Base-by-base conservation (phyloP, 2,113 vertebrate species). In the Sorex fumeus region DNA sequence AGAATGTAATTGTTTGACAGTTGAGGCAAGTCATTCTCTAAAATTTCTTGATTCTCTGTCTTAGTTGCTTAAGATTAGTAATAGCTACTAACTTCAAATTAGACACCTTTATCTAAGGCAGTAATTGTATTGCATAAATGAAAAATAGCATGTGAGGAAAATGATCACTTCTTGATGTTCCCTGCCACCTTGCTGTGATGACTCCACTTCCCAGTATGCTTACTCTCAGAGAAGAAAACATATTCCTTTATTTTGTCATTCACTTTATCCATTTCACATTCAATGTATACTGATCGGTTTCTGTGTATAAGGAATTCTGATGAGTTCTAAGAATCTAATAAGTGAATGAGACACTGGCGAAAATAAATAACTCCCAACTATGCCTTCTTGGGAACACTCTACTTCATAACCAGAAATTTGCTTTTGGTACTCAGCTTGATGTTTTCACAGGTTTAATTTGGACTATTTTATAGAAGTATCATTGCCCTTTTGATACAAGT, bases 261-360 rank as follows among this genome's bases (percentile, higher is more conserved):
- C n/a, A 36, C 6, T 77, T n/a, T 87, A 72, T 72, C 25, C 19
- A 50, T 53, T 94, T 79, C 78, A 23, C 25, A 23, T 50, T 87
- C 36, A 79, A 23, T 66, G 82, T 28, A 30, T 60, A 67, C 34
- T 27, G 18, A 47, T 93, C 36, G 78, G 0, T 34, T 77, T 77
- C 6, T 32, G 43, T 43, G 9, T 77, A 36, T 36, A 19, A 10
- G 67, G 12, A n/a, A 74, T n/a, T 16, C 72, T 60, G 30, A n/a
- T 74, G n/a, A 5, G 10, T 69, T 36, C 43, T 74, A 67, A 77
- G 43, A 77, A 80, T 47, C 19, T 6, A 84, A 87, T 79, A 25
- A 84, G 6, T 18, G 57, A 72, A 34, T 60, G 57, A 60, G 57
- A 34, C 7, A 36, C 19, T 50, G 12, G 9, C 28, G 36, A 74